These are phyloP conservation scores for Dipodomys ordii DNA, from an alignment of 2,113 vertebrate genomes.

Conservation along the genomic window DNA sequence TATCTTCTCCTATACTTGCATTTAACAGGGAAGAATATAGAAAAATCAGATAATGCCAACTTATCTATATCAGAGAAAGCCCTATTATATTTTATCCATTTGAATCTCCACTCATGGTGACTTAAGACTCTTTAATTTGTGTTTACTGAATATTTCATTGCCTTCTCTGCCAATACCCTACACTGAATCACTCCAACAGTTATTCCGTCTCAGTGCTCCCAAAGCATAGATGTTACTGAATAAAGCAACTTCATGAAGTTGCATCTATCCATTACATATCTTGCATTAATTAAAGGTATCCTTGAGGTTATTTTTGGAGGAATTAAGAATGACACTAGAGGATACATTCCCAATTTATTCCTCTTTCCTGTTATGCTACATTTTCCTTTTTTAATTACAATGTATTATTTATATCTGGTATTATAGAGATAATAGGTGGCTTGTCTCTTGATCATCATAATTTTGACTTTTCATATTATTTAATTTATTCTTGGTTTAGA, in stretches of 20 bases:
- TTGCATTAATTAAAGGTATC: not conserved
- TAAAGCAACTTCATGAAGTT: not conserved
- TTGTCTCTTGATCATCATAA: not conserved
- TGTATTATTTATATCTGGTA: not conserved
- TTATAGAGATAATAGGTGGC: not conserved
- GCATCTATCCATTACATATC: not conserved
- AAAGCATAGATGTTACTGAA: not conserved
- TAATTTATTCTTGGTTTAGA: not conserved
- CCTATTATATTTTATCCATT: not conserved
- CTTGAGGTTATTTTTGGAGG: not conserved
- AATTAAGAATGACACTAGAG: not conserved
- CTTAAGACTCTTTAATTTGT: not conserved
- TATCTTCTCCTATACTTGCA: not conserved
- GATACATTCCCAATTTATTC: not conserved
- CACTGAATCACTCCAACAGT: not conserved
- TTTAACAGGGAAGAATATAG: not conserved
- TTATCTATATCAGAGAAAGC: not conserved
- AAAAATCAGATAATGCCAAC: not conserved
- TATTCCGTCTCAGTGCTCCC: not conserved
- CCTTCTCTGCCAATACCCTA: not conserved
- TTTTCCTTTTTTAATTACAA: not conserved
- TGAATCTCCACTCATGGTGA: not conserved
- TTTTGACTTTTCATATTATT: not conserved
- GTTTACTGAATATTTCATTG: not conserved
- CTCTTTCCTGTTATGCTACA: not conserved